Base-by-base conservation (phyloP, 1,140 invertebrate species). In the Megathymus violae region DNA sequence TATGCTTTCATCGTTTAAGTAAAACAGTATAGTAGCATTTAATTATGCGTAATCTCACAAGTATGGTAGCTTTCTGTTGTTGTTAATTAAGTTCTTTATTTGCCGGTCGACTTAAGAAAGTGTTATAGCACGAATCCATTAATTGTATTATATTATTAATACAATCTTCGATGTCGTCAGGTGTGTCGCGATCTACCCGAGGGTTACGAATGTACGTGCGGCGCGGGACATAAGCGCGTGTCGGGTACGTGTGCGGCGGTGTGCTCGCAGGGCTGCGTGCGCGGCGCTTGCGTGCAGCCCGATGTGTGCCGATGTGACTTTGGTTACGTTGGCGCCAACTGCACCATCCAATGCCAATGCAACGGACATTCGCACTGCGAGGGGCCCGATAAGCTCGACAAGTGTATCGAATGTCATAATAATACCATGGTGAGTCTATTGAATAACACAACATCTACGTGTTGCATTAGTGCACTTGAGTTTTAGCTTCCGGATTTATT, bases 321-420 rank as follows among this genome's bases (percentile, higher is more conserved):
- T 91, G 97, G 98, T 41, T 99, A 97, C 85, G 97, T 99, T 15
- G 98, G 98, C 44, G 94, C 94, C 56, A 98, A 98, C 91, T 99
- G 98, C 85, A 97, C 96, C 51, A 97, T 96, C 41, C 95, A 97
- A 81, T 99, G 98, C 82, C 94, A 97, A 78, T 99, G 98, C 84
- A 98, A 99, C 86, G 97, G 97, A 0, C 97, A 99, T 90, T 96
- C 97, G 54, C 94, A 98, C 76, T 99, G 98, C 87, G 94, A 94
- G 67, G 97, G 97, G 9, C 96, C 96, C 3, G 95, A 97, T 77
- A 94, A 95, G 70, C 92, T 97, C 41, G 94, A 97, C 76, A 92
- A 93, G 27, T 99, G 98, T 85, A 82, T 96, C 6, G 88, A 96
- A 78, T 99, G 98, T 84, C 94, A 96, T 63, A 98, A 99, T 80